Evolutionary conservation across 1,140 invertebrate genomes (phyloP).

Genomic region (Delia radicum): DNA sequence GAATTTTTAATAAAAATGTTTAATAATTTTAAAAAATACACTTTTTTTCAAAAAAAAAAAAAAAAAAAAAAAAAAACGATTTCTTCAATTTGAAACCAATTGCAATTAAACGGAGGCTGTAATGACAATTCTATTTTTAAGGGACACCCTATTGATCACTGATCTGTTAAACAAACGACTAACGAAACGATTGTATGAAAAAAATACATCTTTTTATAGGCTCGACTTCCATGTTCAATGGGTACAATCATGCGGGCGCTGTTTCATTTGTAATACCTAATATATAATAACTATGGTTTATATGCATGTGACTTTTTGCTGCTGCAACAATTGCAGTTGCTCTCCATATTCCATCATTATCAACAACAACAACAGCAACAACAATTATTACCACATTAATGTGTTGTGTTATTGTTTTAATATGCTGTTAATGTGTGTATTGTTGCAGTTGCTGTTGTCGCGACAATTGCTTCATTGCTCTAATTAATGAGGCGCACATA

Average conservation of each 20-base stretch:
- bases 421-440: not conserved
- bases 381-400: conserved; percentile 10
- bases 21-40: too few relatives aligned
- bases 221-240: not conserved
- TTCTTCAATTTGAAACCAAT: too few relatives aligned
- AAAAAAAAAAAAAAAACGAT: too few relatives aligned
- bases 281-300: not conserved
- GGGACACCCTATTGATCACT: too few relatives aligned
- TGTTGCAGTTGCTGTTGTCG: not conserved
- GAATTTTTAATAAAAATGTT: too few relatives aligned
- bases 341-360: not conserved
- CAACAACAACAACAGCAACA: not conserved
- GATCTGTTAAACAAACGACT: too few relatives aligned
- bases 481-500: conserved; percentile 19
- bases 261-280: conserved; percentile 17
- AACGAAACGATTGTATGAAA: not conserved
- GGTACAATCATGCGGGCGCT: conserved; percentile 1
- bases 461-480: conserved; percentile 12
- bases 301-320: not conserved
- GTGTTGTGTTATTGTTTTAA: not conserved
- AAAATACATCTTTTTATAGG: conserved; percentile 13
- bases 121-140: too few relatives aligned
- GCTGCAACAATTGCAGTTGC: not conserved
- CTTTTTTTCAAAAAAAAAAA: too few relatives aligned
- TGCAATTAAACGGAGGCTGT: too few relatives aligned